phyloP scores from a whole-genome alignment of 2,888 invertebrate genomes.

The Nebria brevicollis region DNA sequence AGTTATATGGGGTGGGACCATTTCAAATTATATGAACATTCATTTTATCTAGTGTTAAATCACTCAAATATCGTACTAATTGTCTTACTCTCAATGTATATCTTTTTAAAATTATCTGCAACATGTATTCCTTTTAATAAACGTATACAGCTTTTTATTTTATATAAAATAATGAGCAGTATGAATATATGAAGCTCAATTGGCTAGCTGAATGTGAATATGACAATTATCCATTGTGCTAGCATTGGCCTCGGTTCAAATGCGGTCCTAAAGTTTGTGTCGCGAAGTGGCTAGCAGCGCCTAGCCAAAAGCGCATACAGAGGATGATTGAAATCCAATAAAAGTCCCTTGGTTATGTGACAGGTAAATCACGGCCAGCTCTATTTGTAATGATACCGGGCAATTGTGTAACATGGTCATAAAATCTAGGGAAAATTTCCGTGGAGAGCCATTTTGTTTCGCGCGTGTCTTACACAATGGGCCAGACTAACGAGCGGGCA shows the following conservation, averaged over 20 bases:
- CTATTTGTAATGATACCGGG: conserved; percentile 32
- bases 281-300: conserved; percentile 9
- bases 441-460: conserved; percentile 42
- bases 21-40: not conserved
- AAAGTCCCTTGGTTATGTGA: conserved; percentile 28
- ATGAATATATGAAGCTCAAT: not conserved
- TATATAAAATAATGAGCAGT: not conserved
- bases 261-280: conserved; percentile 11
- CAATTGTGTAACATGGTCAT: conserved; percentile 36
- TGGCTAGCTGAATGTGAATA: not conserved
- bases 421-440: conserved; percentile 38
- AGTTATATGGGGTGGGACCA: not conserved
- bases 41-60: not conserved
- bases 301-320: conserved; percentile 4
- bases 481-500: conserved; percentile 28
- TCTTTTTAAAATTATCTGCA: not conserved
- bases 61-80: conserved; percentile 9
- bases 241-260: conserved; percentile 35
- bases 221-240: conserved; percentile 25
- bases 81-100: not conserved
- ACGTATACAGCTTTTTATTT: no score
- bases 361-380: conserved; percentile 37
- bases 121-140: no score
- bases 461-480: conserved; percentile 43
- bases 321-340: conserved; percentile 42